Evolutionary conservation across 2,797 vertebrate genomes (phyloP), one percentile per base, ranked within the genome.

Genomic region (Melanotaenia parkinsoni): DNA sequence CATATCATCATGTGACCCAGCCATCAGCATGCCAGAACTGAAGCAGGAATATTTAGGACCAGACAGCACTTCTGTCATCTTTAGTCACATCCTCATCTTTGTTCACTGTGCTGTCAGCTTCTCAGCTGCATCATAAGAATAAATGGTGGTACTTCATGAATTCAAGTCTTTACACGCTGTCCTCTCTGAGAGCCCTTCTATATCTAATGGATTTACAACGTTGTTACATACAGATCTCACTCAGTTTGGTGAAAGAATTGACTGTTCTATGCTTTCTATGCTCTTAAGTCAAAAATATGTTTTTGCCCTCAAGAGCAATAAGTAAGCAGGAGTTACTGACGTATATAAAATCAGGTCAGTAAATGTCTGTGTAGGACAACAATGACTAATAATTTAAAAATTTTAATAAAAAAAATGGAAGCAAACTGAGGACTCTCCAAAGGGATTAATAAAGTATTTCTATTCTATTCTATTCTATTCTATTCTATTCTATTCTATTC

Each of bases 1-100:
- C 33, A 40, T 64, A 59, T 66, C 28, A 50, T 64, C 65, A 69
- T 45, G 11, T 71, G 61, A 67, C 45, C 45, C 18, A n/a, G 45
- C 45, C 43, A 45, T 47, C 45, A 47, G 18, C 18, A 47, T 47
- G 45, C 40, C 40, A 45, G 26, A 58, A 45, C 12, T 66, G 43
- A 74, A 30, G 3, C 33, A 45, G 16, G n/a, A 18, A 20, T 47
- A 47, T 47, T 47, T 47, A 47, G 45, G 18, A 47, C 45, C 45
- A 20, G 45, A 20, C 45, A n/a, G 45, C 18, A 20, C 43, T 45
- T 45, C 6, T 45, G 18, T 20, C 45, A 47, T 47, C 20, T 47
- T 47, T 20, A 47, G 18, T 20, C 20, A n/a, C 45, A 9, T 20
- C 43, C 4, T 47, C 45, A 12, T 47, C 45, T 47, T 47, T 47